Conservation (phyloP, 2,888 invertebrate genomes). For the Encarsia formosa region DNA sequence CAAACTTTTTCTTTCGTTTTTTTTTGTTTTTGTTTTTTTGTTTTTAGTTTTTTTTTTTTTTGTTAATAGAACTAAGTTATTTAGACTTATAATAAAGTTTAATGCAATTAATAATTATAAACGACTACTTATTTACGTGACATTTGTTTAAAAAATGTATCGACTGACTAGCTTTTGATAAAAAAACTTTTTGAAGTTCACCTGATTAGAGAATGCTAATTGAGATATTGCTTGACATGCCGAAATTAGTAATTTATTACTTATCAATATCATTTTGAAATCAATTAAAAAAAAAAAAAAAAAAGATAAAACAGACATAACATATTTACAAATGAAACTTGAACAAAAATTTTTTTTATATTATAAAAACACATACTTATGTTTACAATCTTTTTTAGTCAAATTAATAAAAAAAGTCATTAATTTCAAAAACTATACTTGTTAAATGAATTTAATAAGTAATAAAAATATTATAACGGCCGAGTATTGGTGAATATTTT, state of each 20-base stretch:
- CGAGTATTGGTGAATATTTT: no score
- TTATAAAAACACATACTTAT: no score
- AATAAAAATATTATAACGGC: no score
- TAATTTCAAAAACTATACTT: no score
- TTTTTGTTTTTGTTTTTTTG: not conserved
- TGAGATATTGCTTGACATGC: conserved; percentile 19
- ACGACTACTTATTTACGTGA: conserved; percentile 26
- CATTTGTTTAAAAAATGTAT: conserved; percentile 27
- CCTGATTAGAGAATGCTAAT: conserved; percentile 18
- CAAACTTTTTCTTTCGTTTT: conserved; percentile 5
- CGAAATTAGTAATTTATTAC: conserved; percentile 5
- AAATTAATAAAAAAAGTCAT: no score
- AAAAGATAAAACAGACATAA: conserved; percentile 11
- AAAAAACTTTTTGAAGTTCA: conserved; percentile 20
- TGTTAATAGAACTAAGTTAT: conserved; percentile 19
- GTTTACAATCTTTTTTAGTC: no score
- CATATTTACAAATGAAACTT: no score
- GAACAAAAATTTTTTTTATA: no score
- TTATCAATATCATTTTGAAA: not conserved
- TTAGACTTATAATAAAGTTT: conserved; percentile 24
- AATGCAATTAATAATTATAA: conserved; percentile 23
- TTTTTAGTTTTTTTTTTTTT: not conserved
- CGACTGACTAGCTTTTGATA: conserved; percentile 30
- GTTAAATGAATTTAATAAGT: no score
- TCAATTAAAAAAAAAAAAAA: conserved; percentile 1